phyloP scores from a whole-genome alignment of 2,888 invertebrate genomes.

The Ashinkailepas kermadecensis region DNA sequence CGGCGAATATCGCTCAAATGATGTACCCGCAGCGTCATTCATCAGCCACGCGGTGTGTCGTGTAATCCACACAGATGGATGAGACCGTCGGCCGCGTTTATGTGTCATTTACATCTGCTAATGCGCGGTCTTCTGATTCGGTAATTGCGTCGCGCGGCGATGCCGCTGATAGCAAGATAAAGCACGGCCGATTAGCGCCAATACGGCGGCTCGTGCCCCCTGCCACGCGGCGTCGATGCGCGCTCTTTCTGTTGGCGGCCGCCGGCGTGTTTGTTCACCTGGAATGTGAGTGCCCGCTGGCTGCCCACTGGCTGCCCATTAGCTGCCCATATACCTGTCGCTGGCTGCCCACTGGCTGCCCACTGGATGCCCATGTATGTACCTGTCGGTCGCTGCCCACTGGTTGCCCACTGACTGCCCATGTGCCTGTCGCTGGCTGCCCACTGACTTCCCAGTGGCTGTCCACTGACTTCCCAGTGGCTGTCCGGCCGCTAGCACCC shows the following conservation, averaged over 20 bases:
- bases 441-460: too few relatives aligned
- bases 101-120: slow-evolving; percentile 19
- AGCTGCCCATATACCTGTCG: too few relatives aligned
- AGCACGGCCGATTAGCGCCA: slow-evolving; percentile 6
- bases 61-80: neutral
- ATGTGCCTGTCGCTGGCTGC: too few relatives aligned
- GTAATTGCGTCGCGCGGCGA: neutral
- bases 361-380: too few relatives aligned
- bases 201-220: neutral
- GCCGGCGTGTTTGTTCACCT: slow-evolving; percentile 5
- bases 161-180: neutral
- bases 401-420: too few relatives aligned
- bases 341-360: too few relatives aligned
- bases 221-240: neutral
- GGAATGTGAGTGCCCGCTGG: neutral
- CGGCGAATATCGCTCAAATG: neutral
- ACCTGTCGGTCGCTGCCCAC: too few relatives aligned
- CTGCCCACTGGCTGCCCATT: too few relatives aligned
- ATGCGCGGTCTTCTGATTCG: slow-evolving; percentile 9
- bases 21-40: neutral
- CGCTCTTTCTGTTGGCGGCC: neutral
- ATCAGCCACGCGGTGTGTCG: neutral
- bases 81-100: neutral
- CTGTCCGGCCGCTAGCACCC: too few relatives aligned
- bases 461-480: too few relatives aligned